A percentile compares a stretch with the other conserved stretches of the same genome.
phyloP scores from a whole-genome alignment of 2,888 invertebrate species.

The Steinernema carpocapsae region DNA sequence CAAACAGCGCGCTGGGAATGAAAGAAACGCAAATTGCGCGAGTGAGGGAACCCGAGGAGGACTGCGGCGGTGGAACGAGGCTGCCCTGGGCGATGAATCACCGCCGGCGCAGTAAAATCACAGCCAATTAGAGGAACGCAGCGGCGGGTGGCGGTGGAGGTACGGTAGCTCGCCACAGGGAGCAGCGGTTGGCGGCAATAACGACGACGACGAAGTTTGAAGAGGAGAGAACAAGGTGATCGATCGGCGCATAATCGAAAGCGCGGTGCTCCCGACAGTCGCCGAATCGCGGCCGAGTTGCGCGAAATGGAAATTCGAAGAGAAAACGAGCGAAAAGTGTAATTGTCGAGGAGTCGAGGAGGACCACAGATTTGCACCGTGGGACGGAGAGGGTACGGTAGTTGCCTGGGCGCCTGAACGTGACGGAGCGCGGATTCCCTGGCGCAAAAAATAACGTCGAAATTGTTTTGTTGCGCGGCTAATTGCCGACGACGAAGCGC shows the following conservation, averaged over 20 bases:
- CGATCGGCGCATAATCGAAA: constrained; percentile 26
- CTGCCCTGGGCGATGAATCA: constrained; percentile 2
- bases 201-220: constrained; percentile 11
- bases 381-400: background rate
- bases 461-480: constrained; percentile 7
- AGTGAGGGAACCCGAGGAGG: background rate
- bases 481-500: constrained; percentile 18
- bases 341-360: background rate
- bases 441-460: constrained; percentile 19
- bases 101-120: background rate
- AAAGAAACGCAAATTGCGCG: constrained; percentile 17
- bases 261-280: constrained; percentile 26
- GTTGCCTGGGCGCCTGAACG: background rate
- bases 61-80: background rate
- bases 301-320: constrained; percentile 31
- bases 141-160: background rate
- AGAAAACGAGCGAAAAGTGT: constrained; percentile 9
- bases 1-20: constrained; percentile 21
- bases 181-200: background rate
- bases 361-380: too few species aligned
- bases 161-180: constrained; percentile 16
- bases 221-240: constrained; percentile 4
- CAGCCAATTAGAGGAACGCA: constrained; percentile 21
- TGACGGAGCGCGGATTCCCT: background rate
- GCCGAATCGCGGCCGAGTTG: background rate